Evolutionary conservation across 1,140 invertebrate species (phyloP).

Genomic region (Aethina tumida): DNA sequence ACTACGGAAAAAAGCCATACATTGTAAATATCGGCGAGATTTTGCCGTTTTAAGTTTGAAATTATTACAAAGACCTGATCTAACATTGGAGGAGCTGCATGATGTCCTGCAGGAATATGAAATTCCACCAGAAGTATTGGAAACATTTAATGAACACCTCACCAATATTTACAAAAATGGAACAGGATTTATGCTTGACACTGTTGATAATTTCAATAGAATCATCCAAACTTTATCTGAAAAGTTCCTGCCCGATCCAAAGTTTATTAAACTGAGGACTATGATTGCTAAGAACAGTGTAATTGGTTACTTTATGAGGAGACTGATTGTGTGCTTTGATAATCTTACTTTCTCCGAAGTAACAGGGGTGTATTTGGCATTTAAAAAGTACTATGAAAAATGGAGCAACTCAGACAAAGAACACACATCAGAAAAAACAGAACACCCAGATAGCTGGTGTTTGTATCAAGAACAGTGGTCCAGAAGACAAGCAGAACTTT

Average conservation of each 20-base stretch:
- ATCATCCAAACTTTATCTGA: constrained; percentile 39
- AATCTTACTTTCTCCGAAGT: constrained; percentile 74
- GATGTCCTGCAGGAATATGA: constrained; percentile 44
- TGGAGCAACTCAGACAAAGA: constrained; percentile 25
- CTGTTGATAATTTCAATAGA: constrained; percentile 44
- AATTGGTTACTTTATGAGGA: constrained; percentile 58
- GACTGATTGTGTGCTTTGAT: constrained; percentile 70
- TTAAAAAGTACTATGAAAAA: constrained; percentile 51
- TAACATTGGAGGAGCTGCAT: constrained; percentile 47
- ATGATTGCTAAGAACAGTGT: constrained; percentile 37
- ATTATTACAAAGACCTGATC: constrained; percentile 56
- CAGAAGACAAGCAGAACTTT: constrained; percentile 75
- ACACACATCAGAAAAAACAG: constrained; percentile 12
- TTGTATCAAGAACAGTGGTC: constrained; percentile 57
- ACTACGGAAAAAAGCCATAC: constrained; percentile 28
- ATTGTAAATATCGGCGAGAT: constrained; percentile 36
- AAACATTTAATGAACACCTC: constrained; percentile 45
- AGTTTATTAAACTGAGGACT: constrained; percentile 25
- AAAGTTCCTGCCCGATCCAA: constrained; percentile 22
- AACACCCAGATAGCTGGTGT: constrained; percentile 34
- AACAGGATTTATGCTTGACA: constrained; percentile 51
- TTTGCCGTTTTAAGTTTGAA: constrained; percentile 53
- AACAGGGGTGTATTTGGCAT: constrained; percentile 54
- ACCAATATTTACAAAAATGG: constrained; percentile 42
- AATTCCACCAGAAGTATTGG: constrained; percentile 40